Conservation (phyloP, 2,113 vertebrate genomes). For the Tragelaphus scriptus region DNA sequence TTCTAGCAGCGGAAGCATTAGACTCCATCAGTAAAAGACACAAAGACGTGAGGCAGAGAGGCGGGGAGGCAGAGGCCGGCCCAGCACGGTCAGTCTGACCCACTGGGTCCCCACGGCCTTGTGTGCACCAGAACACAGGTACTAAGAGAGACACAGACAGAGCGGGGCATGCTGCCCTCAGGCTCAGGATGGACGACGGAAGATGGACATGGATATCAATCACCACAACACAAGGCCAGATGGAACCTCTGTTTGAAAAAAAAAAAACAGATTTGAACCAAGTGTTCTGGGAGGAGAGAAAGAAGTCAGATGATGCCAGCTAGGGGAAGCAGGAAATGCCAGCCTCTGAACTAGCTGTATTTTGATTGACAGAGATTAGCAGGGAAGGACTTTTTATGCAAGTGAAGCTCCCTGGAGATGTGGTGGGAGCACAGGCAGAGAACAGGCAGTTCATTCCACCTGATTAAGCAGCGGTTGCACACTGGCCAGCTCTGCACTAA, state of each 20-base stretch:
- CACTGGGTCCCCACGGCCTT: rapidly evolving
- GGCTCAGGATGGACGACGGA: not conserved
- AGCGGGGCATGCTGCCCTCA: rapidly evolving
- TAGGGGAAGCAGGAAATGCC: conserved; percentile 12
- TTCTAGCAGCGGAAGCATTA: not conserved
- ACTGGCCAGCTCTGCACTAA: not conserved
- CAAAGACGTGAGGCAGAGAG: not conserved
- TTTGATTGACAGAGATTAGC: conserved; percentile 41
- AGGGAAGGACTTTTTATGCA: not conserved
- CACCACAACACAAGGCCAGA: not conserved
- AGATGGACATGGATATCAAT: not conserved
- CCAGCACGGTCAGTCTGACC: rapidly evolving
- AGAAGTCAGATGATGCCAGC: not conserved
- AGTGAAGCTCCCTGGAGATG: not conserved
- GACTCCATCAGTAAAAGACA: not conserved
- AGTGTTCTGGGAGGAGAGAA: not conserved
- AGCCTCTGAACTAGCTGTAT: not conserved
- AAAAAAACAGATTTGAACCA: not conserved
- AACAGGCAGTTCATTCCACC: conserved; percentile 30
- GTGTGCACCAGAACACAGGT: too few species aligned
- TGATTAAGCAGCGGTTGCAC: not conserved
- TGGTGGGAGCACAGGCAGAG: not conserved
- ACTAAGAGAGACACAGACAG: not conserved
- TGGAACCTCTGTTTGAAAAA: not conserved
- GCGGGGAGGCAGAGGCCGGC: not conserved